A percentile compares a stretch with the other conserved stretches of the same genome.
Evolutionary conservation across 1,140 invertebrate genomes (phyloP).

Genomic region (Leptopilina boulardi): DNA sequence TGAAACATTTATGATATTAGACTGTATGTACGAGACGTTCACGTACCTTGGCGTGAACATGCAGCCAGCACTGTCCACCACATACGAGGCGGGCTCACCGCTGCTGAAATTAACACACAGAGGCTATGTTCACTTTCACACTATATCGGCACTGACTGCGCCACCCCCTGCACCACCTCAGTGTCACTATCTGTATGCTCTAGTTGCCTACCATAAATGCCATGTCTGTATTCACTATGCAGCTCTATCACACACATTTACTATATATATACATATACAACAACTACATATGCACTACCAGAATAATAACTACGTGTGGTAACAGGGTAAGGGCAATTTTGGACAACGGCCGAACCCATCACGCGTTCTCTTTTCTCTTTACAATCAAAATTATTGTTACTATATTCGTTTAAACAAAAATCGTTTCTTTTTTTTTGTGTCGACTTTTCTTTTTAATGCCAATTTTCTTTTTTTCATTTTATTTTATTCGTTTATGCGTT

Average conservation of each 20-base stretch:
- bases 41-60: slow-evolving; percentile 62
- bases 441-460: too few species aligned
- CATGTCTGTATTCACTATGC: slow-evolving; percentile 41
- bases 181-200: slow-evolving; percentile 42
- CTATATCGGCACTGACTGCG: slow-evolving; percentile 51
- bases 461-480: too few species aligned
- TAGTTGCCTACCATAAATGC: slow-evolving; percentile 38
- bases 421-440: not conserved
- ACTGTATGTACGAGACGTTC: slow-evolving; percentile 34
- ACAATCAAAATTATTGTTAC: not conserved
- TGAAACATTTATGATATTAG: slow-evolving; percentile 35
- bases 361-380: slow-evolving; percentile 39
- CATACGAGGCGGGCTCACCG: slow-evolving; percentile 58
- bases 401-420: not conserved
- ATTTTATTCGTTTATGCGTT: too few species aligned
- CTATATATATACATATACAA: slow-evolving; percentile 35
- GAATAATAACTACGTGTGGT: slow-evolving; percentile 44
- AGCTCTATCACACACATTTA: slow-evolving; percentile 38
- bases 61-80: slow-evolving; percentile 58
- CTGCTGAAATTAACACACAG: slow-evolving; percentile 64
- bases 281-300: slow-evolving; percentile 40
- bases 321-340: slow-evolving; percentile 52
- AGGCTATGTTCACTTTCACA: slow-evolving; percentile 61
- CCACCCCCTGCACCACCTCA: slow-evolving; percentile 52
- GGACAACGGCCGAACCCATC: slow-evolving; percentile 47